phyloP scores from a whole-genome alignment of 2,113 vertebrate genomes.

The Lepisosteus oculatus region DNA sequence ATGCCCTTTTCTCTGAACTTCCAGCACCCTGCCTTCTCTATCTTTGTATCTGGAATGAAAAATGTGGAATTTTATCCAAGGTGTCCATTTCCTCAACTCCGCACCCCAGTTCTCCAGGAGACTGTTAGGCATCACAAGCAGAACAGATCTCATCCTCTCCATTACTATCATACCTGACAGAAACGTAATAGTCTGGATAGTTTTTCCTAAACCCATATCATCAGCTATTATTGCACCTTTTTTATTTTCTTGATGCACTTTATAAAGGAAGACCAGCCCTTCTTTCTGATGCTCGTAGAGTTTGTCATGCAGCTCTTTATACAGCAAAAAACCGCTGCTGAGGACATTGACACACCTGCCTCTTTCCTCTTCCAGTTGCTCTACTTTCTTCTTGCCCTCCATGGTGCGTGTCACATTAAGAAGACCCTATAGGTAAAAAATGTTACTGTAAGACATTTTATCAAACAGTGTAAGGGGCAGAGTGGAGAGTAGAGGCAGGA shows the following conservation, averaged over 20 bases:
- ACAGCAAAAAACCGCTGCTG: slow-evolving; percentile 61
- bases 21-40: slow-evolving; percentile 56
- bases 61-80: slow-evolving; percentile 62
- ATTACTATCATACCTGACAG: slow-evolving; percentile 73
- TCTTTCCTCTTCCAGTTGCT: not conserved
- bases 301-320: slow-evolving; percentile 54
- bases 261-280: slow-evolving; percentile 66
- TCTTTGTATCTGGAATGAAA: slow-evolving; percentile 62
- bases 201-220: slow-evolving; percentile 80
- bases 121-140: slow-evolving; percentile 70
- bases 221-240: slow-evolving; percentile 74
- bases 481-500: no score
- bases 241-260: slow-evolving; percentile 48
- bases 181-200: slow-evolving; percentile 72
- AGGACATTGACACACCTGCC: slow-evolving; percentile 51
- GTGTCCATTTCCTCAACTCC: slow-evolving; percentile 67
- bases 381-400: no score
- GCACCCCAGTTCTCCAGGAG: slow-evolving; percentile 66
- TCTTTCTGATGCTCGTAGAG: slow-evolving; percentile 72
- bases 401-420: no score
- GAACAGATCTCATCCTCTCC: slow-evolving; percentile 45
- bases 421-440: no score
- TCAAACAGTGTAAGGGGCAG: no score
- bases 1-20: slow-evolving; percentile 59
- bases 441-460: no score